Base-by-base conservation (phyloP, 2,113 vertebrate species). In the Arothron firmamentum region DNA sequence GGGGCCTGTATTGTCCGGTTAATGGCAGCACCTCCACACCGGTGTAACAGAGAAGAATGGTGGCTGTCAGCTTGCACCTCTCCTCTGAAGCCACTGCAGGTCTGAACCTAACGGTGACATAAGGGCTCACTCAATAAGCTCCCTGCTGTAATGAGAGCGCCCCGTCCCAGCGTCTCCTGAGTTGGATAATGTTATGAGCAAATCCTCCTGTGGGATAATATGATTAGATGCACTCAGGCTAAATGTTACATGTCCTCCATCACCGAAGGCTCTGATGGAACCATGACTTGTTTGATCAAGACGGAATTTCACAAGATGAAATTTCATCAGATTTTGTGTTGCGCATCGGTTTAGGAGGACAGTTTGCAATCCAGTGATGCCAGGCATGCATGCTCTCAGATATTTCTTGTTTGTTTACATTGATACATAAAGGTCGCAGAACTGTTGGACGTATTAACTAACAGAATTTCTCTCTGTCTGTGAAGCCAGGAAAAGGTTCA, bases 1-100 rank as follows among this genome's bases (percentile, higher is more conserved):
- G 77, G 77, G 61, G 31, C 25, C 57, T 43, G 72, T 74, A 75
- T 85, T 84, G 79, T 85, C n/a, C 9, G 62, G 57, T 78, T 72
- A 72, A 79, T 70, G 73, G 62, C 64, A 80, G 80, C 71, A 46
- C 78, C 69, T 67, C 62, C 43, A 56, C 67, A 43, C 77, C 62
- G 42, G 78, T 79, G 88, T 80, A 87, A 88, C 65, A 43, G 85
- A 88, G 88, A 86, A 65, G 72, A 65, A 69, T 56, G 74, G 25
- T 60, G 78, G 67, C 65, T 68, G 74, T 75, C 78, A 65, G 66
- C 77, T 87, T 73, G 79, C 78, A 82, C 83, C 80, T 83, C 80
- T 75, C 73, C 78, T 80, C 81, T 85, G 84, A 84, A 20, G 59
- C 19, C 43, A 38, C 55, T 54, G 65, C 52, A 5, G 69, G 52